phyloP scores from a whole-genome alignment of 2,113 vertebrate genomes.

The Terrapene triunguis region DNA sequence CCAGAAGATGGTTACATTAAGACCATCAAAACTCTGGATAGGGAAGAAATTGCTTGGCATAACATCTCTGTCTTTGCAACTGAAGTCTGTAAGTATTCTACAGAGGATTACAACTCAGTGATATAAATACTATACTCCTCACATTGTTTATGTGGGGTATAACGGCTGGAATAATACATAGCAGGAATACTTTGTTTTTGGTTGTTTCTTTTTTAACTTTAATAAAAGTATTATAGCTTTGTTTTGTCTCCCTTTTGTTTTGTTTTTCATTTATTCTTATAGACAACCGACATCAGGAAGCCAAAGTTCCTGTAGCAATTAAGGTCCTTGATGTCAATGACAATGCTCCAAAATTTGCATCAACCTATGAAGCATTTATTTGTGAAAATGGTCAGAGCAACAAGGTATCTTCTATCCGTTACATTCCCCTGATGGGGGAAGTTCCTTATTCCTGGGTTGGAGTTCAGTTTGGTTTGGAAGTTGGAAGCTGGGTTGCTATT shows the following conservation, averaged over 20 bases:
- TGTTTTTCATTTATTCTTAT: slow-evolving; percentile 1
- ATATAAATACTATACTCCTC: not conserved
- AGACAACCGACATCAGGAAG: slow-evolving; percentile 93
- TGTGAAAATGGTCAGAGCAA: slow-evolving; percentile 91
- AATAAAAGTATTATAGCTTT: not conserved
- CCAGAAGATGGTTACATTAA: slow-evolving; percentile 93
- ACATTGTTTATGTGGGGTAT: not conserved
- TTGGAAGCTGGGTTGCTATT: not conserved
- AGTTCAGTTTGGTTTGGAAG: not conserved
- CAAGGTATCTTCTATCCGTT: slow-evolving; percentile 79
- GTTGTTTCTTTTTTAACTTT: not conserved
- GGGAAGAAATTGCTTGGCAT: slow-evolving; percentile 93
- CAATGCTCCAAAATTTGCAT: slow-evolving; percentile 92
- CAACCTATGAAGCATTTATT: slow-evolving; percentile 90
- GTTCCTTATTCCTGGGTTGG: not conserved
- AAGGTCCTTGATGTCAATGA: slow-evolving; percentile 93
- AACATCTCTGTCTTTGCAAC: slow-evolving; percentile 96
- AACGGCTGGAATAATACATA: not conserved
- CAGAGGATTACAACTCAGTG: not conserved
- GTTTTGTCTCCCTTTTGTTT: not conserved
- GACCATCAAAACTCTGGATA: slow-evolving; percentile 91
- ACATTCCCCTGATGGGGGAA: accelerated
- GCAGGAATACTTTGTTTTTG: not conserved
- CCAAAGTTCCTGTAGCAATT: slow-evolving; percentile 94
- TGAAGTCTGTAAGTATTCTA: slow-evolving; percentile 87